Evolutionary conservation across 2,113 vertebrate species (phyloP).

Genomic region (Echinops telfairi): DNA sequence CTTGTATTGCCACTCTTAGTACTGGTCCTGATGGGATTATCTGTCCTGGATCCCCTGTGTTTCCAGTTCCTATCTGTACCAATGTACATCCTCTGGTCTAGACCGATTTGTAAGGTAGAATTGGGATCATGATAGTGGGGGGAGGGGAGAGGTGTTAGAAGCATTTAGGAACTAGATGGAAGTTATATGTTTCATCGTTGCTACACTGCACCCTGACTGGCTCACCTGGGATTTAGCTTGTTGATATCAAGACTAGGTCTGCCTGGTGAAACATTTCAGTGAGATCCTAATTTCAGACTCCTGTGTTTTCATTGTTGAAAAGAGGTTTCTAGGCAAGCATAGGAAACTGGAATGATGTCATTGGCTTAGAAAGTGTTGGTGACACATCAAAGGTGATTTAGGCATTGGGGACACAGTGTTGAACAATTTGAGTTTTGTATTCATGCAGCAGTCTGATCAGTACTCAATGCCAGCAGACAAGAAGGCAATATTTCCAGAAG

Average conservation of each 20-base stretch:
- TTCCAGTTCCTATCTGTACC: too few species aligned
- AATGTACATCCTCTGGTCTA: too few species aligned
- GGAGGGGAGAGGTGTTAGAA: too few species aligned
- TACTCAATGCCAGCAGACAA: neutral
- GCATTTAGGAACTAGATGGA: too few species aligned
- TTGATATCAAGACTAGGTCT: constrained; percentile 75
- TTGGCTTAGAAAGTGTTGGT: neutral
- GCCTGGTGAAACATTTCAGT: constrained; percentile 66
- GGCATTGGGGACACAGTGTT: neutral
- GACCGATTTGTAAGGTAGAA: too few species aligned
- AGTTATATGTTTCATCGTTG: too few species aligned
- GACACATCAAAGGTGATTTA: neutral
- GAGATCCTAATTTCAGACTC: constrained; percentile 71
- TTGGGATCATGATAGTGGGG: too few species aligned
- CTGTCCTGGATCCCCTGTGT: too few species aligned
- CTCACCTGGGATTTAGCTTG: constrained; percentile 72
- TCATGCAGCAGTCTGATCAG: neutral
- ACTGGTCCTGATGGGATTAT: too few species aligned
- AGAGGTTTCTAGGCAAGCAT: constrained; percentile 56
- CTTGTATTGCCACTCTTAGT: too few species aligned
- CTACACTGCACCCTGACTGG: too few species aligned
- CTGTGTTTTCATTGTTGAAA: constrained; percentile 48
- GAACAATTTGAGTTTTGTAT: neutral
- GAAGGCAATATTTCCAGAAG: neutral
- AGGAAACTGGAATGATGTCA: neutral